Base-by-base conservation (phyloP, 2,797 vertebrate species). In the Triplophysa bombifrons region DNA sequence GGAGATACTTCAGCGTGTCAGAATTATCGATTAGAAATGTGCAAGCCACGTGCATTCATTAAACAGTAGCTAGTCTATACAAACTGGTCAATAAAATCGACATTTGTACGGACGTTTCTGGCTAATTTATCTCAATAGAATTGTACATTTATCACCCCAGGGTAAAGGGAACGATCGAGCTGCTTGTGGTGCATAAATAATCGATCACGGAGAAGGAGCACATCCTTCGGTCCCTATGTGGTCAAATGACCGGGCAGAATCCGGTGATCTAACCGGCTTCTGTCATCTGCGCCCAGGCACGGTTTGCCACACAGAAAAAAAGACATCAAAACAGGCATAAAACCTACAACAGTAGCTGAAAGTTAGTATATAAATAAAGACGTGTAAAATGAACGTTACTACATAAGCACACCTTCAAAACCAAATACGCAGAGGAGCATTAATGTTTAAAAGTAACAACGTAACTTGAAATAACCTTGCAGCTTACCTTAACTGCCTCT, bases 401-500 rank as follows among this genome's bases (percentile, higher is more conserved):
- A 22, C 48, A 4, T 4, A 12, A 13, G 20, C 55, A 22, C 20
- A 22, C 1, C 8, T 20, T 55, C 46, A 48, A 3, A 25, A 9
- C 20, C 12, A 58, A 22, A 9, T 55, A 55, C 7, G n/a, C 13
- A 20, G 5, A 34, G 7, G 5, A 19, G 2, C 20, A 14, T 48
- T 48, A 3, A 13, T 48, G 13, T 14, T 48, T 48, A 51, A 51
- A 51, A 14, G 11, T 16, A 7, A 7, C 34, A 38, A 38, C 34
- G 34, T 46, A 12, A 13, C 44, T 46, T 46, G 12, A 46, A 46
- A 46, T 12, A 46, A 46, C 3, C 48, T 17, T 51, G 16, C 53
- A 55, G 0, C 53, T 85, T 89, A 98, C 98, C 95, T 98, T 98
- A 53, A 99, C 98, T 0, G 98, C 98, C 27, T 99, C 96, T 0